A percentile compares a stretch with the other conserved stretches of the same genome.
Conservation (phyloP, 2,797 vertebrate species). For the Molossus alvarezi region DNA sequence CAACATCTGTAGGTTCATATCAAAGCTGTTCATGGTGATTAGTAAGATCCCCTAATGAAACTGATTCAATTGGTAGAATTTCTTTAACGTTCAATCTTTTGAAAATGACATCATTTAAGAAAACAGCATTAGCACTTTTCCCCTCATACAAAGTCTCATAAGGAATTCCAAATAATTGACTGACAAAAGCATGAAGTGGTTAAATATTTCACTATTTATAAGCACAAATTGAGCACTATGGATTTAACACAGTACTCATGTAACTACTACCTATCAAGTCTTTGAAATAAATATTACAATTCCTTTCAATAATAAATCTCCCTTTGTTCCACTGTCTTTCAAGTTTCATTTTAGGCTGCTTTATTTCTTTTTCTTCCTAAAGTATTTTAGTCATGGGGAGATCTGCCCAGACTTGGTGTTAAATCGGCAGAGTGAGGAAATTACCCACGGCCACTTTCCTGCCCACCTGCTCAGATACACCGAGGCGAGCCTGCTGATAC, state of each 20-base stretch:
- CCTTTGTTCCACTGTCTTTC: background rate
- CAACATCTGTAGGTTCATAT: background rate
- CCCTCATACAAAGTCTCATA: background rate
- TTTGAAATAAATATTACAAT: background rate
- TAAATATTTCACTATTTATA: background rate
- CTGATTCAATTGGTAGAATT: background rate
- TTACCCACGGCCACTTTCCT: background rate
- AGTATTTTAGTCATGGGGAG: background rate
- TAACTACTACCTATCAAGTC: background rate
- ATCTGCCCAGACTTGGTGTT: background rate
- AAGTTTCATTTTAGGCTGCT: background rate
- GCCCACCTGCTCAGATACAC: background rate
- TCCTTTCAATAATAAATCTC: slow-evolving; percentile 19
- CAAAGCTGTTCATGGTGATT: background rate
- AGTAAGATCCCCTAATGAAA: background rate
- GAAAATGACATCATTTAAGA: background rate
- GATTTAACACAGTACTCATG: background rate
- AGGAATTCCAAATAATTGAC: background rate
- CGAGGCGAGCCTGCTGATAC: too few species aligned
- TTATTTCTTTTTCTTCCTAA: background rate
- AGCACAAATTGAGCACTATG: background rate
- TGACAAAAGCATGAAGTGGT: background rate
- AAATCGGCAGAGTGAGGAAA: background rate
- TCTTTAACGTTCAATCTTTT: slow-evolving; percentile 28
- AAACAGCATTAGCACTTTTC: background rate